phyloP scores from a whole-genome alignment of 2,797 vertebrate genomes.

The Sebastiscus albofasciatus region DNA sequence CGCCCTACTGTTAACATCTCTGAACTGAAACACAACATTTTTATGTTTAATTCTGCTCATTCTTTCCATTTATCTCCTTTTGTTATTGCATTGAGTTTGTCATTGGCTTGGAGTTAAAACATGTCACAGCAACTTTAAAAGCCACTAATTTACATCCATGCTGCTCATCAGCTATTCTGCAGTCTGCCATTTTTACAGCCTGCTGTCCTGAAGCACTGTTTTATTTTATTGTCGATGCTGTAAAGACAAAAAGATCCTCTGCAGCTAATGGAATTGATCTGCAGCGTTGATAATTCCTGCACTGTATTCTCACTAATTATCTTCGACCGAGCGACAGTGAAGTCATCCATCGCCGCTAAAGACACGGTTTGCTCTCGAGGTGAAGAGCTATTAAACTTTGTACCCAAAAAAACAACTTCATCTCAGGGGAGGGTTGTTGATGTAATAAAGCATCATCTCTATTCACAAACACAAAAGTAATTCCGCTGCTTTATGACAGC shows the following conservation, averaged over 20 bases:
- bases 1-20: not conserved
- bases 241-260: constrained; percentile 35
- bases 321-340: constrained; percentile 39
- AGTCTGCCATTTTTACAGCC: constrained; percentile 27
- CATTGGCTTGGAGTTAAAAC: constrained; percentile 10
- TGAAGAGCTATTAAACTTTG: constrained; percentile 49
- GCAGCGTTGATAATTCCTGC: constrained; percentile 17
- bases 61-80: not conserved
- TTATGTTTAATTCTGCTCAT: not conserved
- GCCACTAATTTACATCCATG: constrained; percentile 4
- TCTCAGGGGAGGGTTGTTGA: constrained; percentile 6
- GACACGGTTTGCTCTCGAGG: constrained; percentile 17
- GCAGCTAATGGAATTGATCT: constrained; percentile 56
- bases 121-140: constrained; percentile 16
- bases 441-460: constrained; percentile 45
- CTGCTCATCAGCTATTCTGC: constrained; percentile 20
- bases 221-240: constrained; percentile 26
- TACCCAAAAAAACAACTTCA: constrained; percentile 16
- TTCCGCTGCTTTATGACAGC: constrained; percentile 38
- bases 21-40: constrained; percentile 9
- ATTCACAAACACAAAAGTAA: constrained; percentile 52
- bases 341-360: constrained; percentile 41
- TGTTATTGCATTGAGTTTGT: constrained; percentile 2
- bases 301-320: constrained; percentile 58
- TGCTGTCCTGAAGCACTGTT: constrained; percentile 16